Base-by-base conservation (phyloP, 2,797 vertebrate species). In the Sibirionetta formosa region DNA sequence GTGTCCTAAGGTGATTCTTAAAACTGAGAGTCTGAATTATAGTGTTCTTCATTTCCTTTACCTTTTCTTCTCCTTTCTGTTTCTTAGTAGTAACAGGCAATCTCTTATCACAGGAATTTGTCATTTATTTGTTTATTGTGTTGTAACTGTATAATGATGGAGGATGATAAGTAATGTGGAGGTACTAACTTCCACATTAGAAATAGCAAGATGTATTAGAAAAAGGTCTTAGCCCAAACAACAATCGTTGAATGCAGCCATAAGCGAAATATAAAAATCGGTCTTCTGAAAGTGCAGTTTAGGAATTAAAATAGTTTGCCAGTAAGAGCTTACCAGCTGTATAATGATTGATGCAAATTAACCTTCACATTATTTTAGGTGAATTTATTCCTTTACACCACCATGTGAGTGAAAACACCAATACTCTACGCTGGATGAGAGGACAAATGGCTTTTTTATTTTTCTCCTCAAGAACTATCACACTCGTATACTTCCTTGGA, bases 351-450 rank as follows among this genome's bases (percentile, higher is more conserved):
- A 10, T 56, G 5, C 38, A 82, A 80, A 51, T 60, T 78, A 46
- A 54, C 36, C 18, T 53, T 48, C 60, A 3, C 3, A 36, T 81
- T 90, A 60, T 71, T 88, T 82, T 79, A 19, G 2, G 66, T 65
- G 35, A 66, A 50, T 1, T 3, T 29, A 15, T 14, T 84, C 35
- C 19, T 79, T 56, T 35, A 69, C 46, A 33, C 13, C 7, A 82
- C 18, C 15, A n/a, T 0, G 0, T n/a, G 13, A 66, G 4, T 33
- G 29, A 82, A 82, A 60, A 56, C 66, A 27, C 33, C 24, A 15
- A 2, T 22, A 12, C 3, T 38, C 3, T 17, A 5, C 5, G 4
- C 7, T 35, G 76, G 17, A 7, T 68, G 29, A 83, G 33, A 75
- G 4, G 5, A 2, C 8, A 56, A 63, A 53, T 1, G 44, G 35